Evolutionary conservation across 2,113 vertebrate species (phyloP), one percentile per base, ranked within the genome.

Genomic region (Peromyscus californicus): DNA sequence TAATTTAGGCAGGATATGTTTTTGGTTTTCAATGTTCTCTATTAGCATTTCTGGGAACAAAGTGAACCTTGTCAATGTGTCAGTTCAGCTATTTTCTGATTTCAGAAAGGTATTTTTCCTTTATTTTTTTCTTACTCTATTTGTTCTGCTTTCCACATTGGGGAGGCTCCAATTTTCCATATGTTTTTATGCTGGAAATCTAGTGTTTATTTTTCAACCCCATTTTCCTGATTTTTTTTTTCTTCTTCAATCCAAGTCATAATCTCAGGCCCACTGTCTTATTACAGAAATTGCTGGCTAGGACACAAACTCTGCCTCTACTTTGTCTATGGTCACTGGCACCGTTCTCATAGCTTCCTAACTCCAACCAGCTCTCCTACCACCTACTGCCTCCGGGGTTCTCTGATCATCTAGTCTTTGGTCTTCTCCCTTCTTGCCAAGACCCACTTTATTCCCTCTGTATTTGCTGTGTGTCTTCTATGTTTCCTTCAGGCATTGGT

Each of bases 81-180:
- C 86, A 94, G 94, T 94, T 96, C 57, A 93, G 86, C 69, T 91
- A 74, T 89, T 97, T 97, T 91, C 67, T 96, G 39, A 89, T 94
- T 96, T 97, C 67, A 91, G 29, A 11, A 83, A 94, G 89, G 19
- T 95, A 93, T 91, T 93, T 96, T 48, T 42, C 33, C 82, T 97
- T 92, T n/a, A 31, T 65, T 87, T 78, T 75, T 69, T 31, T 29
- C 39, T 5, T 84, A 13, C 36, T 96, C 65, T 96, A 82, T 79
- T 94, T 93, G 72, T 89, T 97, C 93, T 96, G 85, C 78, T 97
- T 97, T 95, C 74, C 94, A 78, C 29, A n/a, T 94, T 90, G 96
- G 21, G 39, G 69, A 89, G 36, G 0, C 42, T 97, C 67, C 61
- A 94, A 70, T 89, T 96, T 94, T 91, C 67, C 86, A 63, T 80